Evolutionary conservation across 2,888 invertebrate species (phyloP).

Genomic region (Trichacis sp.): DNA sequence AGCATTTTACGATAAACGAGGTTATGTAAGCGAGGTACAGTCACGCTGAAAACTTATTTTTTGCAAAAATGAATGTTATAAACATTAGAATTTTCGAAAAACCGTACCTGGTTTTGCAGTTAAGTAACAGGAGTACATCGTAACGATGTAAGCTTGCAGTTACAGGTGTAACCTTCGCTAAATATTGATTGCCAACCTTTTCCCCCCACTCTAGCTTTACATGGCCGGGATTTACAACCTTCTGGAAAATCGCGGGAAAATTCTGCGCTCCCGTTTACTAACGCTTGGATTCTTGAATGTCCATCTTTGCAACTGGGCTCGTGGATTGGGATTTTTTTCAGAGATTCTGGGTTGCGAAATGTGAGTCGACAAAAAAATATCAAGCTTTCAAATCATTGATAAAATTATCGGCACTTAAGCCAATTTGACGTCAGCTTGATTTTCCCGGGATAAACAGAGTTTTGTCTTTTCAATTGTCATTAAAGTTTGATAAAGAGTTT

Average conservation of each 20-base stretch:
- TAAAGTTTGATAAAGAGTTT: no score
- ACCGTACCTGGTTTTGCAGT: constrained; percentile 34
- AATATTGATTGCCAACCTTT: constrained; percentile 15
- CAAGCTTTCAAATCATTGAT: neutral
- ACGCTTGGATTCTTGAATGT: neutral
- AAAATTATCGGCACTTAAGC: neutral
- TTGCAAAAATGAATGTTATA: neutral
- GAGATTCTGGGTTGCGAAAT: no score
- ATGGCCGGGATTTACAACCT: constrained; percentile 1
- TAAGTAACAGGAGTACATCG: constrained; percentile 49
- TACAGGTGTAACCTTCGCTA: constrained; percentile 24
- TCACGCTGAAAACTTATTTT: neutral
- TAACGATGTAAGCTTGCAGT: constrained; percentile 21
- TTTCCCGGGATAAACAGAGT: no score
- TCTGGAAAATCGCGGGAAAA: constrained; percentile 4
- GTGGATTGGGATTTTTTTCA: neutral
- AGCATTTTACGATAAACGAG: neutral
- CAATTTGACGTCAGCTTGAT: neutral
- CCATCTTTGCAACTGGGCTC: neutral
- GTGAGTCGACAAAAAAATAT: neutral
- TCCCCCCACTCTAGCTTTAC: neutral
- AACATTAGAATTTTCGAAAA: constrained; percentile 40
- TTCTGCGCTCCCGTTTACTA: neutral
- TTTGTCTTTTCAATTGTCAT: no score
- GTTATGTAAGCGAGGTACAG: neutral